Base-by-base conservation (phyloP, 2,888 invertebrate species). In the Caenorhabditis sp. region DNA sequence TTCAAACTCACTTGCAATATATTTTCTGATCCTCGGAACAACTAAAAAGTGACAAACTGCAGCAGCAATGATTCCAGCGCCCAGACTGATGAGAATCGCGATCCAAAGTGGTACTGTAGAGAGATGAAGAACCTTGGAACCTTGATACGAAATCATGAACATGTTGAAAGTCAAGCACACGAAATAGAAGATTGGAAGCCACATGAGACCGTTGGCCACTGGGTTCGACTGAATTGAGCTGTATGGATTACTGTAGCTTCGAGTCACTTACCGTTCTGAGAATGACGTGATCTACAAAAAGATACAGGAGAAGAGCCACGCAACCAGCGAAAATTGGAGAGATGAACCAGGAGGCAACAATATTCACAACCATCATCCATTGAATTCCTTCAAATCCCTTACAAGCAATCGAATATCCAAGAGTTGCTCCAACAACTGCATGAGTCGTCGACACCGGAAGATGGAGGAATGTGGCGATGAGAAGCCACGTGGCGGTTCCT, bases 391-490 rank as follows among this genome's bases (percentile, higher is more conserved):
- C 93, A 6, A 95, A 94, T 41, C 98, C 98, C 90, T 96, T 95
- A 68, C 96, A 96, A 2, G 97, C 96, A 84, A 99, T 94, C 56
- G 97, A 96, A 93, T 97, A 99, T 12, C 98, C 98, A 79, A 99
- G 95, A 0, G 97, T 97, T 44, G 98, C 97, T 31, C 98, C 98
- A 49, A 99, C 97, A 91, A 99, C 97, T 89, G 97, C 97, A 94
- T 99, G 98, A 1, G 98, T 98, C 38, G 97, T 98, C 14, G 98
- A 98, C 76, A 99, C 97, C 0, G 99, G 99, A 91, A 99, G 94
- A 91, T 96, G 95, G 76, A 98, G 94, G 89, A 97, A 96, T 4
- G 98, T 99, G 8, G 98, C 98, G 14, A 96, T 94, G 84, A 99
- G 94, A 89, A 98, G 94, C 98, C 98, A 99, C 61, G 95, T 94